Evolutionary conservation across 1,140 invertebrate genomes (phyloP), one percentile per base, ranked within the genome.

Genomic region (Trichonephila inaurata): DNA sequence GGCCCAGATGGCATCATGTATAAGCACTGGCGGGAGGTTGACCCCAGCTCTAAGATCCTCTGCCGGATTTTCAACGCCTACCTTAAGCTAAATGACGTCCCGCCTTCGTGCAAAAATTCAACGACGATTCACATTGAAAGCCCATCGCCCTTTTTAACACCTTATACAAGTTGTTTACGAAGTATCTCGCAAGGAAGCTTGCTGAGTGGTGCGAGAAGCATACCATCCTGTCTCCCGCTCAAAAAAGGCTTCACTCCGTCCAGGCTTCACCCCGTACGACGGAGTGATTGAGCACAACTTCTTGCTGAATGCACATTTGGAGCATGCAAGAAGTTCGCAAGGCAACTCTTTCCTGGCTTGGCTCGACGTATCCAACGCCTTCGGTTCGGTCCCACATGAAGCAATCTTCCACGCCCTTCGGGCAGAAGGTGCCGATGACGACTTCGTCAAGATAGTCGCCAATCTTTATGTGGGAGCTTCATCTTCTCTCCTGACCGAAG

Each of bases 271-370:
- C 1, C 62, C 62, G 0, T 72, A 44, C 16, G 88, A 89, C 21
- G 88, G 66, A 8, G 62, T 69, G 8, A 44, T 89, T 18, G 88
- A 89, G 24, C 51, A 89, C 64, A 89, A 89, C 24, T 89, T 89
- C 5, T 10, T 89, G 1, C 1, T 89, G 12, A 19, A 89, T 0
- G 10, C 16, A 2, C 1, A 18, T 14, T 14, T 89, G 1, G n/a
- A 69, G 19, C 4, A 51, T 92, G 51, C 95, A 0, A 94, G 95
- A 88, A 58, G 51, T 6, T 44, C 66, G 8, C 19, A 33, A 8
- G 81, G 28, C 12, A 83, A 91, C 72, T 93, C 95, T 18, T 94
- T 14, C 72, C 94, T 94, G 51, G 94, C 94, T 44, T 94, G 94
- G n/a, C 33, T 95, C 16, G 95, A 95, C 58, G 62, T 64, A 4